Base-by-base conservation (phyloP, 2,797 vertebrate species). In the Premnoplex brunnescens region DNA sequence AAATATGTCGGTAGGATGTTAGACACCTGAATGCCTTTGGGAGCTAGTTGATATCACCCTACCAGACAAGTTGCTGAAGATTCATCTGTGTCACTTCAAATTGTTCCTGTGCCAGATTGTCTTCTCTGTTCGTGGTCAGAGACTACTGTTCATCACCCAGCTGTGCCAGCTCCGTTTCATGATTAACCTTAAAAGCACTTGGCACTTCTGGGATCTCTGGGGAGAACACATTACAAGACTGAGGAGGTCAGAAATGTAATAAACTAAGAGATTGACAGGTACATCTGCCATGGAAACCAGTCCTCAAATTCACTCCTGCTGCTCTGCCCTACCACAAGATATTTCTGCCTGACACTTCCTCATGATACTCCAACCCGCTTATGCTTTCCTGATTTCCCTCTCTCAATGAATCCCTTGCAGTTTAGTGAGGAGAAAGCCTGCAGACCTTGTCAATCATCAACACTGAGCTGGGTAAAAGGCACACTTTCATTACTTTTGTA, bases 291-390 rank as follows among this genome's bases (percentile, higher is more conserved):
- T 9, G 7, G 82, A 85, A 63, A n/a, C 7, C 36, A 22, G 20
- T 13, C 23, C 26, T 91, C 10, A 73, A 34, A 15, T 76, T 78
- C 26, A n/a, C 12, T 89, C 32, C 46, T 86, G 24, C 32, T 62
- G 51, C 13, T 58, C 27, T 66, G 10, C 0, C 0, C 17, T 80
- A 32, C 9, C 52, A 56, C 4, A 22, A 9, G 8, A n/a, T 64
- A 46, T 37, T 85, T 87, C 44, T 77, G 23, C 36, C 69, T 7
- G 5, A 12, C 6, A 21, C 10, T 68, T 72, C 59, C 44, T 48
- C 34, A 14, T 21, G 28, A 37, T 73, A 23, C 4, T 72, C 23
- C 67, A 16, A 32, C 9, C 36, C 36, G 28, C 7, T 69, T 13
- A 49, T 63, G 12, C 22, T 74, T 89, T 71, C 17, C 11, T 46